Base-by-base conservation (phyloP, 2,888 invertebrate genomes). In the Mesorhabditis belari region DNA sequence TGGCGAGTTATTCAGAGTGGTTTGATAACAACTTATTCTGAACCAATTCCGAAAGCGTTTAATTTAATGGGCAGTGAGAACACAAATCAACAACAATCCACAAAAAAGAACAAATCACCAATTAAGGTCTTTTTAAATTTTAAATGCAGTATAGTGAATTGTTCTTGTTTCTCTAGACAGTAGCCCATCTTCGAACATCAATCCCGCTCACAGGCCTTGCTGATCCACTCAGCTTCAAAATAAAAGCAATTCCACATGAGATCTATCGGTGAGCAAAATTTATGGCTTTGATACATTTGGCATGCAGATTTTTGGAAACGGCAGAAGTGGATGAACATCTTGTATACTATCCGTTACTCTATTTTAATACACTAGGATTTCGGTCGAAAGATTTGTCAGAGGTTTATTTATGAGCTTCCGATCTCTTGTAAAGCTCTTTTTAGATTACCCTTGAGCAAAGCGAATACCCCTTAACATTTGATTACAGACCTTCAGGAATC, bases 1-100 rank as follows among this genome's bases (percentile, higher is more conserved):
- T 73, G 74, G 73, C 50, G 57, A 50, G 70, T 73, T 12, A 62
- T 63, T 44, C 66, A 68, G 19, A 64, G 65, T 2, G 56, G 64
- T 23, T 56, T 58, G 21, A 62, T 75, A 52, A 71, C 73, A 5
- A 63, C 62, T 5, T 75, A 73, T 64, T 68, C 79, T 35, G 63
- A 81, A 4, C 83, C 82, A 3, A 75, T 80, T 50, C 80, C 82
- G 1, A 66, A 66, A 21, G 66, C 75, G 6, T 77, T 76, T 64
- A 66, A 76, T 12, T 63, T 77, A 5, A 65, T 77, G 27, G 55
- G 64, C n/a, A 64, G 53, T 23, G 62, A 29, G 17, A 27, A 53
- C 4, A n/a, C n/a, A n/a, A n/a, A n/a, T n/a, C n/a, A n/a, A n/a
- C n/a, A n/a, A n/a, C n/a, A n/a, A n/a, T n/a, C n/a, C n/a, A n/a